Evolutionary conservation across 2,888 invertebrate genomes (phyloP), one percentile per base, ranked within the genome.

Genomic region (Coelopa pilipes): DNA sequence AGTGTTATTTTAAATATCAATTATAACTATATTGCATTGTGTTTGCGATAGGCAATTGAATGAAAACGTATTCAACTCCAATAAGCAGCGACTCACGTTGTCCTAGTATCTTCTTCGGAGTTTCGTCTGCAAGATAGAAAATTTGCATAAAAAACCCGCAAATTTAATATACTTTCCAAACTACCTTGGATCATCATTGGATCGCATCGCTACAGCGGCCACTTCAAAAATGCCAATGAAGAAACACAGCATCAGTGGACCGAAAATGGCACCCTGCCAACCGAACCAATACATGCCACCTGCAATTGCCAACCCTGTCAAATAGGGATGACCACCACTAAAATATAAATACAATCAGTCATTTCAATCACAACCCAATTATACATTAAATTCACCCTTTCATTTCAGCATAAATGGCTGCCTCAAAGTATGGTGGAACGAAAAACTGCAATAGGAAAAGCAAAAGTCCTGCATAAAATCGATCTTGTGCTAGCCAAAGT

Each of bases 241-340:
- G 82, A 95, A 95, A 87, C 99, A 99, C 0, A 99, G 90, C 68
- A 99, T 90, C 47, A 99, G 90, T 0, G 99, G 99, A 0, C 99
- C 99, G 75, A 99, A 93, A 79, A 99, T 96, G 1, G 98, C 98
- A 0, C 99, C 99, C 88, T 98, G 96, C 73, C 97, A 93, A 0
- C 99, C 99, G 79, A 98, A 89, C 90, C 97, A 99, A 88, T 98
- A 97, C 84, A 99, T 96, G 65, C 99, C 99, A 13, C 99, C 99
- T 19, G 98, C 98, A 83, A 99, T 97, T 1, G 99, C 96, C 72
- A 99, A 89, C 50, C 98, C 99, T 11, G 98, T 98, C 76, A 99
- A 91, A 89, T 98, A 99, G 0, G 98, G 98, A 89, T 98, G 98
- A 1, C 97, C 96, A 24, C 95, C 94, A 73, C 96, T 96, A 83